Conservation (phyloP, 1,140 invertebrate genomes). For the Berghia stephanieae region DNA sequence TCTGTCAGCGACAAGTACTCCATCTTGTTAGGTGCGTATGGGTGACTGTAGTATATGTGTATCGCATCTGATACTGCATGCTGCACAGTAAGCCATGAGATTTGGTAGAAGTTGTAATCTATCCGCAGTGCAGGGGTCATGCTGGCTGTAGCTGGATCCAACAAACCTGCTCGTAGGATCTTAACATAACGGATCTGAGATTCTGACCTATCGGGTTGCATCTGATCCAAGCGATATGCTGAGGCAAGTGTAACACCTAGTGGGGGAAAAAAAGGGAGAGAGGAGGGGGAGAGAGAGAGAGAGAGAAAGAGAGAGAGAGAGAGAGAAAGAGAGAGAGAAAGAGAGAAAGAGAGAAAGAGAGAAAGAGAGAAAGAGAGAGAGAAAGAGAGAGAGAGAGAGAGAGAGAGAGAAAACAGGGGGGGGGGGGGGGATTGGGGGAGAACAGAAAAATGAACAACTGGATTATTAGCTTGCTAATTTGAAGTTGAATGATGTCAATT, state of each 20-base stretch:
- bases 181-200: slow-evolving; percentile 50
- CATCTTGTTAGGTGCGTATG: slow-evolving; percentile 68
- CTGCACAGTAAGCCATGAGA: slow-evolving; percentile 65
- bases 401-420: too few relatives aligned
- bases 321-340: neutral
- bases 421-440: too few relatives aligned
- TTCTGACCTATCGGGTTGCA: slow-evolving; percentile 18
- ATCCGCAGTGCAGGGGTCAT: slow-evolving; percentile 94
- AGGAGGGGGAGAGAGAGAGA: neutral
- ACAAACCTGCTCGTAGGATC: slow-evolving; percentile 78
- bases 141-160: slow-evolving; percentile 89
- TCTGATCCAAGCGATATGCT: slow-evolving; percentile 41
- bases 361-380: too few relatives aligned
- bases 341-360: neutral
- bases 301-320: neutral
- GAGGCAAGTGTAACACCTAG: slow-evolving; percentile 60
- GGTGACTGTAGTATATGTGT: slow-evolving; percentile 88
- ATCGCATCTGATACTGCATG: slow-evolving; percentile 76
- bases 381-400: too few relatives aligned
- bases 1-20: slow-evolving; percentile 51
- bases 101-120: slow-evolving; percentile 91
- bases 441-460: too few relatives aligned
- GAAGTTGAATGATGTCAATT: too few relatives aligned
- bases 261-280: neutral
- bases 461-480: too few relatives aligned